These are phyloP conservation scores for Sarcophaga carnaria DNA, from an alignment of 2,888 invertebrate genomes.

Conservation along the genomic window DNA sequence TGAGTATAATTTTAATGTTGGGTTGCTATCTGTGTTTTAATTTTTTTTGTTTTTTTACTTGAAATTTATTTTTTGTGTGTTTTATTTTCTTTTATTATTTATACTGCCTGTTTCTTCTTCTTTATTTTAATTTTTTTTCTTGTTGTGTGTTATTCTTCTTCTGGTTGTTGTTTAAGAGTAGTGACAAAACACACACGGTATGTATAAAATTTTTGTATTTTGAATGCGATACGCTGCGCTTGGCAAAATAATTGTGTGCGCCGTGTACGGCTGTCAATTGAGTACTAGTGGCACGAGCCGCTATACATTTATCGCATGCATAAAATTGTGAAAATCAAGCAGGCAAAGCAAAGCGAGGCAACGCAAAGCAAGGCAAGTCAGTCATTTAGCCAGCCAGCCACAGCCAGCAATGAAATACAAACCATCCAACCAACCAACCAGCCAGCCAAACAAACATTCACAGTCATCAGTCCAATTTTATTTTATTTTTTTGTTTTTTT, in stretches of 20 bases:
- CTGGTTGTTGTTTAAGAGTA: background rate
- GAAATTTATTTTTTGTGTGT: slow-evolving; percentile 12
- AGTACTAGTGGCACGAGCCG: slow-evolving; percentile 80
- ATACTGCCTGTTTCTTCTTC: background rate
- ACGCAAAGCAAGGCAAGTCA: slow-evolving; percentile 20
- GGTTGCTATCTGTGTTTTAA: slow-evolving; percentile 2
- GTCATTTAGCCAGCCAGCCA: slow-evolving; percentile 43
- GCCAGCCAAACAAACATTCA: background rate
- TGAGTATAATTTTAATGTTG: background rate
- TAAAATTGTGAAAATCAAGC: slow-evolving; percentile 58
- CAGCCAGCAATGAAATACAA: slow-evolving; percentile 52
- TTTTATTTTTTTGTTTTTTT: background rate
- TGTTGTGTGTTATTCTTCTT: background rate
- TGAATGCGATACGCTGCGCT: slow-evolving; percentile 66
- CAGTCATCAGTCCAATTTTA: background rate
- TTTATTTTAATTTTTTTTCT: background rate
- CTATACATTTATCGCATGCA: slow-evolving; percentile 71
- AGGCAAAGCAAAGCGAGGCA: slow-evolving; percentile 55
- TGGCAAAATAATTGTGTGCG: slow-evolving; percentile 72
- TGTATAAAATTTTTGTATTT: slow-evolving; percentile 27
- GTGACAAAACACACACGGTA: background rate
- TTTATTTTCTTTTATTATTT: background rate
- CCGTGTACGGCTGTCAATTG: slow-evolving; percentile 80
- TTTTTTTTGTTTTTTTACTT: background rate
- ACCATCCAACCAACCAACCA: slow-evolving; percentile 47